phyloP scores from a whole-genome alignment of 2,113 vertebrate species.

The Tenebrosternarchus preto region DNA sequence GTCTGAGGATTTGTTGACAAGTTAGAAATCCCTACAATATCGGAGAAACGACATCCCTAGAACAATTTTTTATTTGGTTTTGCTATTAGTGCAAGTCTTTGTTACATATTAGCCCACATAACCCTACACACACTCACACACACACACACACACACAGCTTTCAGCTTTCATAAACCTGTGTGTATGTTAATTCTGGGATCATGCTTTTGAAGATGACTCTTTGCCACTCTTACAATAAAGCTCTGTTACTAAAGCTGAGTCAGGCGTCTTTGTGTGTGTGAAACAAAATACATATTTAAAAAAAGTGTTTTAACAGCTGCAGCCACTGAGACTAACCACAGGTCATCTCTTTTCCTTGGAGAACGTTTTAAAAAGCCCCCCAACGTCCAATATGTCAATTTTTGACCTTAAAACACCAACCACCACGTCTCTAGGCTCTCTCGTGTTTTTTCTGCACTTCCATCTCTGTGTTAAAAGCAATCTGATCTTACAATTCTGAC shows the following conservation, averaged over 20 bases:
- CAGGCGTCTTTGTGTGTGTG: not conserved
- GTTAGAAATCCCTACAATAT: too few relatives aligned
- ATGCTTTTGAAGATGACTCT: too few relatives aligned
- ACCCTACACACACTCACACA: too few relatives aligned
- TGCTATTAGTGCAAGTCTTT: too few relatives aligned
- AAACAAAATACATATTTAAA: conserved; percentile 15
- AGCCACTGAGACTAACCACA: not conserved
- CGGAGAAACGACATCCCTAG: too few relatives aligned
- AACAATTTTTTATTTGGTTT: too few relatives aligned
- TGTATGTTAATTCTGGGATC: too few relatives aligned
- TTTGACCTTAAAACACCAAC: conserved; percentile 17
- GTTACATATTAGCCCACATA: too few relatives aligned
- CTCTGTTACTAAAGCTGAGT: conserved; percentile 35
- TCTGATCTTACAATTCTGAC: not conserved
- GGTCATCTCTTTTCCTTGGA: conserved; percentile 15
- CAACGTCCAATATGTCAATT: conserved; percentile 10
- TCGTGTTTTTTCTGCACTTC: not conserved
- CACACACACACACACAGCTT: too few relatives aligned
- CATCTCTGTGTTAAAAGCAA: not conserved
- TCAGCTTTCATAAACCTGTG: too few relatives aligned
- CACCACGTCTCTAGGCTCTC: not conserved
- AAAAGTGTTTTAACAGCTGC: conserved; percentile 45
- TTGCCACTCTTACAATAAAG: conserved; percentile 21
- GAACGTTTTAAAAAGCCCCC: not conserved
- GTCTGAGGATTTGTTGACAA: too few relatives aligned